phyloP scores from a whole-genome alignment of 2,888 invertebrate species.

The Macrosiphum euphorbiae region DNA sequence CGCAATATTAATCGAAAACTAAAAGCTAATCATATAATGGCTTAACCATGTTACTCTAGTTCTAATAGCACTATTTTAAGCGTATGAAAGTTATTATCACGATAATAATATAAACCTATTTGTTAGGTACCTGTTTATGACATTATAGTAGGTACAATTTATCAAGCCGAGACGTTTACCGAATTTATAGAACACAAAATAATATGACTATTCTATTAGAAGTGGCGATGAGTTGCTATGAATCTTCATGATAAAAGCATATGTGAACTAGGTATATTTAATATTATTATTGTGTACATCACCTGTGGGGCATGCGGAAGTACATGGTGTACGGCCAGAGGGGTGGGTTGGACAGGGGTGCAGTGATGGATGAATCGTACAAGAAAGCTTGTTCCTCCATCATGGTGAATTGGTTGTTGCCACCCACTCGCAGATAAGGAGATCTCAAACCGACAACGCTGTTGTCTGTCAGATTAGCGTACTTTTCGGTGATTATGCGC shows the following conservation, averaged over 20 bases:
- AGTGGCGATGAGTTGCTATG: background rate
- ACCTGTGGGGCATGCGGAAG: constrained; percentile 95
- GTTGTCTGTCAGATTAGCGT: constrained; percentile 89
- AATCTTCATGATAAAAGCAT: background rate
- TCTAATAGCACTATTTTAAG: background rate
- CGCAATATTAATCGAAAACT: background rate
- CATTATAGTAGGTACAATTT: background rate
- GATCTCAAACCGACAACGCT: constrained; percentile 92
- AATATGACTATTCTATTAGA: background rate
- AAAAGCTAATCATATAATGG: background rate
- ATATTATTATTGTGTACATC: background rate
- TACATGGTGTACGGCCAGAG: constrained; percentile 99
- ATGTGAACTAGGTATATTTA: too few species aligned
- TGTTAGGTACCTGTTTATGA: too few species aligned
- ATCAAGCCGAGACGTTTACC: background rate
- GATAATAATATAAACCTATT: too few species aligned
- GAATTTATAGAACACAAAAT: background rate
- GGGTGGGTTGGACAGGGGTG: constrained; percentile 90
- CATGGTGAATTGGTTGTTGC: constrained; percentile 97
- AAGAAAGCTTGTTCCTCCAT: constrained; percentile 96
- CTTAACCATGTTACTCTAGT: background rate
- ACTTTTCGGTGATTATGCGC: constrained; percentile 91
- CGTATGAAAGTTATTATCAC: too few species aligned
- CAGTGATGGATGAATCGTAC: constrained; percentile 95
- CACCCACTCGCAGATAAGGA: constrained; percentile 91